A percentile compares a stretch with the other conserved stretches of the same genome.
Evolutionary conservation across 2,113 vertebrate species (phyloP).

Genomic region (Ahaetulla prasina): DNA sequence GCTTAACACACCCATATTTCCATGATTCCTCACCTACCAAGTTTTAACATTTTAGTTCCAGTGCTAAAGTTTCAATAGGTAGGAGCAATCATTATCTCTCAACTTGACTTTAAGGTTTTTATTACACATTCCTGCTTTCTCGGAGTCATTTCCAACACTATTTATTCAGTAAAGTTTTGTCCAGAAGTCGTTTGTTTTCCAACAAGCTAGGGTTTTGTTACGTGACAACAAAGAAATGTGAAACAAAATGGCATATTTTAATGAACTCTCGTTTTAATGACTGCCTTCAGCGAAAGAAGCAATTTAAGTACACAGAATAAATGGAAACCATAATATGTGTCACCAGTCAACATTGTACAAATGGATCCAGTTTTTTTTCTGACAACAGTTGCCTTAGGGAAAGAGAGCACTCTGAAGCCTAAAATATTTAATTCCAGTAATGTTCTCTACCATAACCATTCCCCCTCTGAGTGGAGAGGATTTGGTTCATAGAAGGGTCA

Average conservation of each 20-base stretch:
- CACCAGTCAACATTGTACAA: constrained; percentile 52
- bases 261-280: constrained; percentile 52
- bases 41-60: background rate
- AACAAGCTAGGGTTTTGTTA: background rate
- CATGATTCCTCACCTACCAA: background rate
- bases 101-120: background rate
- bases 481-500: constrained; percentile 24
- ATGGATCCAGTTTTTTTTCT: constrained; percentile 39
- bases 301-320: constrained; percentile 55
- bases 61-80: background rate
- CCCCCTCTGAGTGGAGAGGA: constrained; percentile 24
- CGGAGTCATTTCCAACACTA: background rate
- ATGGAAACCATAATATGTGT: constrained; percentile 51
- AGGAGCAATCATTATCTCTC: background rate
- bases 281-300: constrained; percentile 40
- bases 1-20: background rate
- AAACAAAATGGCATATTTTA: constrained; percentile 46
- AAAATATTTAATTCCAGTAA: constrained; percentile 39
- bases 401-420: constrained; percentile 7
- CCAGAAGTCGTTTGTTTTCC: constrained; percentile 35
- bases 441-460: constrained; percentile 9
- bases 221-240: constrained; percentile 35
- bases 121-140: background rate
- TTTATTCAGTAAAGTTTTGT: constrained; percentile 29
- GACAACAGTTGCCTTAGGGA: constrained; percentile 51